Conservation (phyloP, 2,888 invertebrate genomes). For the Liodrosophila aerea region DNA sequence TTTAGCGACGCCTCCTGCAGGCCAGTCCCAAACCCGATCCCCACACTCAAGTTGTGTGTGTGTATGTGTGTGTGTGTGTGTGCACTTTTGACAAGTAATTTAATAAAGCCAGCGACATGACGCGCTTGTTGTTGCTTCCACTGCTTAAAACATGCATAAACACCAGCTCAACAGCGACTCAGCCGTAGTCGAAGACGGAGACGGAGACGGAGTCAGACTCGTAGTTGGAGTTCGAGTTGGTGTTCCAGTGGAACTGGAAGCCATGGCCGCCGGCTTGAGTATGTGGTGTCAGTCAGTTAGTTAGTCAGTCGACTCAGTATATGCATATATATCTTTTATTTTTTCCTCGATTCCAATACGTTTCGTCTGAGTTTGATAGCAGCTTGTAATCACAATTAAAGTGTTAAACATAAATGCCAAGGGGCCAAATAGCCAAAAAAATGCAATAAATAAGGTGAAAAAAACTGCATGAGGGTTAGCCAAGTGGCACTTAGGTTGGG, state of each 20-base stretch:
- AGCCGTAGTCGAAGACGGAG: conserved; percentile 1
- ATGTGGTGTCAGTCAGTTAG: conserved; percentile 45
- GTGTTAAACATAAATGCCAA: conserved; percentile 79
- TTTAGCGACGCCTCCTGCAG: conserved; percentile 26
- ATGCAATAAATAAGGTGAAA: neutral
- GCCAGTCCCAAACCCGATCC: conserved; percentile 12
- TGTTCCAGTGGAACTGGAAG: conserved; percentile 32
- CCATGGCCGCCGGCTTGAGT: conserved; percentile 60
- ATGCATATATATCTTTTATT: conserved; percentile 8
- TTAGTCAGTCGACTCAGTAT: conserved; percentile 21
- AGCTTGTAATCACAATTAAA: conserved; percentile 80
- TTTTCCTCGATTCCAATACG: conserved; percentile 33
- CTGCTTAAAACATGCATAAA: conserved; percentile 55
- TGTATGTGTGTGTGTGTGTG: conserved; percentile 17
- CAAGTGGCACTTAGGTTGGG: conserved; percentile 55
- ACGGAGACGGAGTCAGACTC: conserved; percentile 14
- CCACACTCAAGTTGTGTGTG: neutral
- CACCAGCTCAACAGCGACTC: conserved; percentile 27
- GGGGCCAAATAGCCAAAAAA: conserved; percentile 53
- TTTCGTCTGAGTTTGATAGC: conserved; percentile 55
- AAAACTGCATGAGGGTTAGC: conserved; percentile 54
- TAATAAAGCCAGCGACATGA: conserved; percentile 75
- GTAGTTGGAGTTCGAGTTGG: no score
- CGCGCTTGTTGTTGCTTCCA: conserved; percentile 55
- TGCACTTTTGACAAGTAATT: conserved; percentile 75